Evolutionary conservation across 2,888 invertebrate genomes (phyloP).

Genomic region (Busseola fusca): DNA sequence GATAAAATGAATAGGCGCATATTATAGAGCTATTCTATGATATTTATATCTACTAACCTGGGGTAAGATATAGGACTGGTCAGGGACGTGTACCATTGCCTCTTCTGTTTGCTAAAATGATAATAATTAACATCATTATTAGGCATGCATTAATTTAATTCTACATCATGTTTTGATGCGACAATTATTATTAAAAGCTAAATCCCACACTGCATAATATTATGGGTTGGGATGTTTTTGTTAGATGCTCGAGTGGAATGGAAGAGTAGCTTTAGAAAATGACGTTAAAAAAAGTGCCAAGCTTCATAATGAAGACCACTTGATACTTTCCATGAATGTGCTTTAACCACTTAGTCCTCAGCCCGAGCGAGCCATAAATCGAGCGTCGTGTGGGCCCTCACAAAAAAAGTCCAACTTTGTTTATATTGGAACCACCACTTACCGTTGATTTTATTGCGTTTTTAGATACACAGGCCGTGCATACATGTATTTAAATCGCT

Average conservation of each 20-base stretch:
- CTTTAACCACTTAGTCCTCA: too few relatives aligned
- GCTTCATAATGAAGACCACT: neutral
- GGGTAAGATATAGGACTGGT: conserved; percentile 32
- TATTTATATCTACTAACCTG: conserved; percentile 48
- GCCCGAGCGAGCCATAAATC: too few relatives aligned
- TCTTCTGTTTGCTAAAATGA: conserved; percentile 44
- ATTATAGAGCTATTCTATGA: neutral
- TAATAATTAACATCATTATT: conserved; percentile 12
- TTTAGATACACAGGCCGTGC: too few relatives aligned
- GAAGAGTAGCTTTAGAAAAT: neutral
- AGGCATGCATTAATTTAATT: neutral
- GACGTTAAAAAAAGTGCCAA: conserved; percentile 4
- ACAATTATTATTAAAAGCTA: neutral
- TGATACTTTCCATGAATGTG: neutral
- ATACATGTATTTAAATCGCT: too few relatives aligned
- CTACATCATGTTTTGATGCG: neutral
- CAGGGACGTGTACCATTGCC: conserved; percentile 29
- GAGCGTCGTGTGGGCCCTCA: too few relatives aligned
- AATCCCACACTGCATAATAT: neutral
- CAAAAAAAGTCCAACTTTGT: too few relatives aligned
- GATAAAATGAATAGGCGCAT: neutral
- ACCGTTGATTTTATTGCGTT: too few relatives aligned
- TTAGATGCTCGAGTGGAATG: conserved; percentile 5
- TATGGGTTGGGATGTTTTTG: neutral
- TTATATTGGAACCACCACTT: too few relatives aligned